Conservation (phyloP, 1,140 invertebrate genomes). For the Arctopsyche grandis region DNA sequence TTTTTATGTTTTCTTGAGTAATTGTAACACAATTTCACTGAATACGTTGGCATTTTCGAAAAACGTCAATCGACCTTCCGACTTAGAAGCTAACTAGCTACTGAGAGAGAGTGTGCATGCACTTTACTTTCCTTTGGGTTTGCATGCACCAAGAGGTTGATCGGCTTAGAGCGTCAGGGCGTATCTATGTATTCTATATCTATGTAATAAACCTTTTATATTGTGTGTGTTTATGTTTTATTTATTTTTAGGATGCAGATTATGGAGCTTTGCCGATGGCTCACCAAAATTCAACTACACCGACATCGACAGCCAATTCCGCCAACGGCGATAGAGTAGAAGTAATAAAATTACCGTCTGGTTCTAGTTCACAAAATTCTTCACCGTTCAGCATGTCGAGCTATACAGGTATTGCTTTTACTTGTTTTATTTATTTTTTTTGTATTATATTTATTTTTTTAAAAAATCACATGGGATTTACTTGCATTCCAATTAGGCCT, state of each 20-base stretch:
- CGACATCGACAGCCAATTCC: slow-evolving; percentile 57
- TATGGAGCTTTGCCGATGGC: slow-evolving; percentile 49
- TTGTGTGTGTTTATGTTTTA: neutral
- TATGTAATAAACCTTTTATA: no score
- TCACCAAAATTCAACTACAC: slow-evolving; percentile 46
- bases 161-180: no score
- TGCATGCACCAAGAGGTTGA: no score
- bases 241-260: slow-evolving; percentile 34
- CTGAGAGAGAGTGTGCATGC: no score
- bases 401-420: slow-evolving; percentile 58
- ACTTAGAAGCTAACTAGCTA: no score
- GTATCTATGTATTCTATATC: no score
- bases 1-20: no score
- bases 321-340: slow-evolving; percentile 73
- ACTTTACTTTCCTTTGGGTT: no score
- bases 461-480: slow-evolving; percentile 12
- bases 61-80: no score
- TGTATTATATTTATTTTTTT: neutral
- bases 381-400: slow-evolving; percentile 62
- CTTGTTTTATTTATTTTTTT: neutral
- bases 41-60: no score
- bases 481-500: slow-evolving; percentile 57
- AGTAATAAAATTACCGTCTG: slow-evolving; percentile 79
- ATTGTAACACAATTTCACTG: no score
- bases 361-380: slow-evolving; percentile 61